phyloP scores from a whole-genome alignment of 2,888 invertebrate genomes.

The Drosophila recens region DNA sequence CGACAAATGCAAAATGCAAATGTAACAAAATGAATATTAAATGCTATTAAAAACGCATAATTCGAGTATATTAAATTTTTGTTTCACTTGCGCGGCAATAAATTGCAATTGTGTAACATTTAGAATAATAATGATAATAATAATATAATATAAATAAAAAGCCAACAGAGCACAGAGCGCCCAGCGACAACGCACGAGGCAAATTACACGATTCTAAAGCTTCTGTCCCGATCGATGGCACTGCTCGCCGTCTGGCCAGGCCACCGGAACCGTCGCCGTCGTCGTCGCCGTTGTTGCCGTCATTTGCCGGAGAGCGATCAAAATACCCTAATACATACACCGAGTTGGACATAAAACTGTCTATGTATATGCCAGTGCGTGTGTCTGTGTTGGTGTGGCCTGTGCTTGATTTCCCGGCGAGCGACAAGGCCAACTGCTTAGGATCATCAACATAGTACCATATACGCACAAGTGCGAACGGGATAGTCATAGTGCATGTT shows the following conservation, averaged over 20 bases:
- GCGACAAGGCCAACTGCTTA: constrained; percentile 58
- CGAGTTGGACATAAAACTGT: constrained; percentile 52
- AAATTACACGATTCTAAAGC: constrained; percentile 79
- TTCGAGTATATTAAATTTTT: constrained; percentile 55
- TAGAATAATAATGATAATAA: neutral
- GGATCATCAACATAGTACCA: constrained; percentile 45
- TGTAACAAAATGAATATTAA: constrained; percentile 68
- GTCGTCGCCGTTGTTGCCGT: constrained; percentile 22
- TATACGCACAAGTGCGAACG: constrained; percentile 35
- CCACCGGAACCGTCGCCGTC: constrained; percentile 54
- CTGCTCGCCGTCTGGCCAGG: constrained; percentile 67
- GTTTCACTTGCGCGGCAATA: constrained; percentile 61
- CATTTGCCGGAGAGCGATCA: constrained; percentile 58
- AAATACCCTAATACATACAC: constrained; percentile 58
- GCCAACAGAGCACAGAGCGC: constrained; percentile 47
- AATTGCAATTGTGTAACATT: constrained; percentile 30
- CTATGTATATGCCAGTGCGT: constrained; percentile 27
- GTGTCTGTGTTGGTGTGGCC: constrained; percentile 20
- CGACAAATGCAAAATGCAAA: constrained; percentile 34
- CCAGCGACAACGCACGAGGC: constrained; percentile 75
- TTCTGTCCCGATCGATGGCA: constrained; percentile 72
- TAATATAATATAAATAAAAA: constrained; percentile 25
- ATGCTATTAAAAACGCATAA: constrained; percentile 64
- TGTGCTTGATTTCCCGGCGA: constrained; percentile 50
- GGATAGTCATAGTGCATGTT: constrained; percentile 32